A percentile compares a stretch with the other conserved stretches of the same genome.
Evolutionary conservation across 2,113 vertebrate genomes (phyloP).

Genomic region (Myxocyprinus asiaticus): DNA sequence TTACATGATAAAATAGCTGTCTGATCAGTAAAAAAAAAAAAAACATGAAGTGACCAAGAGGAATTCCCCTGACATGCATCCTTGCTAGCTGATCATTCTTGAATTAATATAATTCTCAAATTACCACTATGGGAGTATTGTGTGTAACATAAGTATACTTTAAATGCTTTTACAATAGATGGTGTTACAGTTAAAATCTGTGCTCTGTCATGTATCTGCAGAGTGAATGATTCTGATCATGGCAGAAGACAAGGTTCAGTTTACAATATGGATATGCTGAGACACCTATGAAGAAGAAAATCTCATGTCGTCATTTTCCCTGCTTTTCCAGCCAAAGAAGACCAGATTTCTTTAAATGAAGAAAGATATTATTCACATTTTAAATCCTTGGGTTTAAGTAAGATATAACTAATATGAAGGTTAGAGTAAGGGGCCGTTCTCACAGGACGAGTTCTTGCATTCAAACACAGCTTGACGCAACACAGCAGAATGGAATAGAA

Average conservation of each 20-base stretch:
- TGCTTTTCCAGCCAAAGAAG: conserved; percentile 8
- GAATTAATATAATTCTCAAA: too few relatives aligned
- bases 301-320: background rate
- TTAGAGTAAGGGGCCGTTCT: background rate
- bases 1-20: too few relatives aligned
- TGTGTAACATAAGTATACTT: too few relatives aligned
- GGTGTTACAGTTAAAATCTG: background rate
- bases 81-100: too few relatives aligned
- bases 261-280: background rate
- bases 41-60: too few relatives aligned
- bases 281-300: background rate
- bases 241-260: background rate
- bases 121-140: too few relatives aligned
- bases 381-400: background rate
- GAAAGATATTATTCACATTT: background rate
- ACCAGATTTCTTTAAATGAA: background rate
- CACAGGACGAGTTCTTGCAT: too few relatives aligned
- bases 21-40: too few relatives aligned
- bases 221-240: too few relatives aligned
- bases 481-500: too few relatives aligned
- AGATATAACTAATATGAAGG: background rate
- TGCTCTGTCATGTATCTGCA: background rate
- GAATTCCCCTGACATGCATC: too few relatives aligned
- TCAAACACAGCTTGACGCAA: too few relatives aligned
- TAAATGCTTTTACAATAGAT: background rate